Percentiles rank a stretch among this genome's conserved stretches.
These are phyloP conservation scores for Atherinosoma microstoma DNA, from an alignment of 2,797 vertebrate genomes.

Conservation along the genomic window DNA sequence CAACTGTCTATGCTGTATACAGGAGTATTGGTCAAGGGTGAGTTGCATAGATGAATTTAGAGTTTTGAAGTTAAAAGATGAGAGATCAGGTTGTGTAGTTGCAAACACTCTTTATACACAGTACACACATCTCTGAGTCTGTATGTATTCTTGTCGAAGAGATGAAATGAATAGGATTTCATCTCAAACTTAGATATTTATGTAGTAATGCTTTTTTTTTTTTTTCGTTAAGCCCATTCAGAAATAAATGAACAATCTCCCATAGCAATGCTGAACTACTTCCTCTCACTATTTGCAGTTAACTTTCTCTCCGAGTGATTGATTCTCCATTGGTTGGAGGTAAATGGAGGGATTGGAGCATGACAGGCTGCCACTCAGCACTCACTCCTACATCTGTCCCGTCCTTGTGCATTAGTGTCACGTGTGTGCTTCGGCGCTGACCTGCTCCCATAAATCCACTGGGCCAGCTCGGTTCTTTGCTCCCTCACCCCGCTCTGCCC, in stretches of 20 bases:
- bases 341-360: constrained; percentile 59
- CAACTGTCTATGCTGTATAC: constrained; percentile 3
- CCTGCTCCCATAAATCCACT: constrained; percentile 76
- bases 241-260: not conserved
- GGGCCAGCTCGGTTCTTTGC: constrained; percentile 20
- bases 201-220: too few relatives aligned
- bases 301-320: constrained; percentile 31
- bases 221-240: not conserved
- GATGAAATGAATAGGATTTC: too few relatives aligned
- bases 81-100: not conserved
- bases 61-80: not conserved
- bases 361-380: constrained; percentile 71
- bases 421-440: constrained; percentile 62
- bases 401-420: constrained; percentile 79
- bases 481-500: constrained; percentile 23
- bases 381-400: constrained; percentile 73
- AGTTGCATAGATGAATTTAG: not conserved
- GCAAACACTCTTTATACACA: not conserved
- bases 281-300: constrained; percentile 41
- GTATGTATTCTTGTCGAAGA: too few relatives aligned
- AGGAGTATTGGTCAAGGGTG: not conserved
- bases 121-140: too few relatives aligned
- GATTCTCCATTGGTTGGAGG: constrained; percentile 45
- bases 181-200: too few relatives aligned
- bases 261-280: not conserved